Evolutionary conservation across 2,888 invertebrate species (phyloP), one percentile per base, ranked within the genome.

Genomic region (Ptychoptera albimana): DNA sequence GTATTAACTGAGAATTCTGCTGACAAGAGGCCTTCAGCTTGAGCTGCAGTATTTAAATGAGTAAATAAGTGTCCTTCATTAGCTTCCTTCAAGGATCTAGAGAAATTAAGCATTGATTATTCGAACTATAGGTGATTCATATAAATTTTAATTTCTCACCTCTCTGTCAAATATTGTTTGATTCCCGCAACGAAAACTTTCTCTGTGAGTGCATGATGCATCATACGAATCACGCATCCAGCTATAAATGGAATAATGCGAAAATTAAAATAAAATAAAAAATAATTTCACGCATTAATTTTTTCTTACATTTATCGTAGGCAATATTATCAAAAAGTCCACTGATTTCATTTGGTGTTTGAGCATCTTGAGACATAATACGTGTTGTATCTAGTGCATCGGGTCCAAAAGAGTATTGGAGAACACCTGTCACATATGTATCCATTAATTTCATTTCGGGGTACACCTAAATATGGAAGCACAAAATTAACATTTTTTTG

Each of bases 311-410:
- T 75, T 93, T 93, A 34, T 77, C 78, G 58, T 93, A 93, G 0
- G 89, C 86, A 51, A 93, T 87, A 40, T 78, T 72, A 56, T 88
- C 86, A 52, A 88, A 88, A 11, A 85, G 82, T 50, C 80, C 78
- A 42, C 75, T 75, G 42, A 91, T 87, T 61, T 89, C 86, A 46
- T 77, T 78, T 0, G 89, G 89, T 55, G 83, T 79, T 29, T 79
- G 76, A 2, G 92, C 88, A 55, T 80, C 76, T 10, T 85, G 75
- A 0, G 81, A 83, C 56, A 91, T 81, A 45, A 85, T 83, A 56
- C 88, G 85, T 0, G 85, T 82, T 0, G 77, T 74, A 37, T 77
- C 74, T 37, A 80, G 64, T 1, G 82, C 81, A 55, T 91, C 91
- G 23, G 78, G 58, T 23, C 68, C 68, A 52, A 88, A 74, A 1